Evolutionary conservation across 64 coral and sea anemone species (phyloP).

Genomic region (Acropora yongei): DNA sequence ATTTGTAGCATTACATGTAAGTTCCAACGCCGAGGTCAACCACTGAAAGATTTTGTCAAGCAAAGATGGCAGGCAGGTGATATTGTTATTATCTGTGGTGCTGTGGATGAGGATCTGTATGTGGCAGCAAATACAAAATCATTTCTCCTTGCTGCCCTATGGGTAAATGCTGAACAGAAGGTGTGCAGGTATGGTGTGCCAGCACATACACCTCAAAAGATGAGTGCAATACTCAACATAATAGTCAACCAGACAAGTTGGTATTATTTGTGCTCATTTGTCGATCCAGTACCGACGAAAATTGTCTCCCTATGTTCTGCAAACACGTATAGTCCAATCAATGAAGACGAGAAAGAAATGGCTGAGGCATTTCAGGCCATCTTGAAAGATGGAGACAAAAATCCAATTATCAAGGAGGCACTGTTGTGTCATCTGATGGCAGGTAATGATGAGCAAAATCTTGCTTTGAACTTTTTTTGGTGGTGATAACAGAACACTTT

Average conservation of each 20-base stretch:
- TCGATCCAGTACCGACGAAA: constrained; percentile 52
- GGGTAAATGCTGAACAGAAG: constrained; percentile 25
- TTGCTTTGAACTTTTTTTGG: no score
- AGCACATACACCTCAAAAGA: constrained; percentile 38
- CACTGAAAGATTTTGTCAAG: not conserved
- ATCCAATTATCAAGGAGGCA: constrained; percentile 15
- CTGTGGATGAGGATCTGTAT: constrained; percentile 41
- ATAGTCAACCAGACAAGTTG: constrained; percentile 57
- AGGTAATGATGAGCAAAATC: constrained; percentile 3
- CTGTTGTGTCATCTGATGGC: constrained; percentile 67
- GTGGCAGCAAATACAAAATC: constrained; percentile 59
- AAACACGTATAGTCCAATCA: not conserved
- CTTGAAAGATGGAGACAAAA: constrained; percentile 39
- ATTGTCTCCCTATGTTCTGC: not conserved
- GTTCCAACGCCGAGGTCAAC: not conserved
- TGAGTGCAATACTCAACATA: constrained; percentile 35
- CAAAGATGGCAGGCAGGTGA: not conserved
- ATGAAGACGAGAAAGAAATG: constrained; percentile 16
- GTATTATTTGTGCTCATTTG: constrained; percentile 41
- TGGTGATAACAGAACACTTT: no score
- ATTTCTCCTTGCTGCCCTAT: constrained; percentile 57
- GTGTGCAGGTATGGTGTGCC: constrained; percentile 62
- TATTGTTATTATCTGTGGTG: constrained; percentile 55
- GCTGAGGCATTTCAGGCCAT: constrained; percentile 16
- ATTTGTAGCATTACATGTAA: not conserved